These are phyloP conservation scores for Agrochola macilenta DNA, from an alignment of 2,888 invertebrate species.

Conservation along the genomic window DNA sequence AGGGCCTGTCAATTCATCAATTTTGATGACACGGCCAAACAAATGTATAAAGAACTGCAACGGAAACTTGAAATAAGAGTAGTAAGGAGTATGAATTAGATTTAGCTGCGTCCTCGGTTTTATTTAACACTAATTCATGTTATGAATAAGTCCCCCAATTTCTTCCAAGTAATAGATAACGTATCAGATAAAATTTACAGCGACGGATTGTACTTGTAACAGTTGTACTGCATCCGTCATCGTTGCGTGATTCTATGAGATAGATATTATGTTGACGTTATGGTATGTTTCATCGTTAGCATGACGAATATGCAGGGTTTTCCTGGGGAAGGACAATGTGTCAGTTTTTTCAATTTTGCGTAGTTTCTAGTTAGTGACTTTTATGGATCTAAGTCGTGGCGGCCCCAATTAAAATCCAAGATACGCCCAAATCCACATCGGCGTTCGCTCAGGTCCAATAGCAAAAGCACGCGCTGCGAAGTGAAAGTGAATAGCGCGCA, in stretches of 20 bases:
- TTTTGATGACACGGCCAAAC: constrained; percentile 4
- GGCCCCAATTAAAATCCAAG: constrained; percentile 74
- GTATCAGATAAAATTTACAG: constrained; percentile 28
- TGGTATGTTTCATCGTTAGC: constrained; percentile 50
- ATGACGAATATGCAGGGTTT: constrained; percentile 53
- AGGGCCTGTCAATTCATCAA: constrained; percentile 12
- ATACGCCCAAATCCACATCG: constrained; percentile 74
- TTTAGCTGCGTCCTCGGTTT: not conserved
- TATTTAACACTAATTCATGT: constrained; percentile 5
- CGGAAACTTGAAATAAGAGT: constrained; percentile 6
- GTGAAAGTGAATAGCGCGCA: constrained; percentile 89
- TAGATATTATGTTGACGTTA: constrained; percentile 39
- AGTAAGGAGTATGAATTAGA: not conserved
- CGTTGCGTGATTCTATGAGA: constrained; percentile 40
- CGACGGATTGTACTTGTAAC: constrained; percentile 21
- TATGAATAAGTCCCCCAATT: constrained; percentile 11
- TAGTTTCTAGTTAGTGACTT: constrained; percentile 12
- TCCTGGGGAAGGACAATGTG: constrained; percentile 53
- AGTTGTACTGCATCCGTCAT: constrained; percentile 14
- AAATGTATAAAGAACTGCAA: not conserved
- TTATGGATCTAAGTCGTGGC: constrained; percentile 55
- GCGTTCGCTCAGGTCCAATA: constrained; percentile 77
- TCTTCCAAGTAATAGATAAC: constrained; percentile 35
- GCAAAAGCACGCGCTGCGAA: constrained; percentile 84
- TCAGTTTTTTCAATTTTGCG: constrained; percentile 11